Evolutionary conservation across 2,888 invertebrate genomes (phyloP).

Genomic region (Nymphalis polychloros): DNA sequence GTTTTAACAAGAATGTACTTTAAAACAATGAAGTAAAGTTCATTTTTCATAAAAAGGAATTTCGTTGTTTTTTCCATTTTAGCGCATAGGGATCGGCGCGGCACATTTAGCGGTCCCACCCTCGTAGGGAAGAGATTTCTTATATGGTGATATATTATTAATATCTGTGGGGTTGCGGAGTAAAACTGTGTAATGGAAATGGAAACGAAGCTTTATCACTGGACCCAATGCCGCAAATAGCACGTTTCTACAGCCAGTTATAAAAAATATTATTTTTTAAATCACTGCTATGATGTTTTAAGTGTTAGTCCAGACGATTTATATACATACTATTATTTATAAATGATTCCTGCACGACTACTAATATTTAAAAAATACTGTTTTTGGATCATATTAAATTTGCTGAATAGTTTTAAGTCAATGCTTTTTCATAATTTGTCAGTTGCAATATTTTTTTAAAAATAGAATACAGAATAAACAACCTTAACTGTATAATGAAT

Average conservation of each 20-base stretch:
- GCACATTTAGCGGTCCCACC: conserved; percentile 70
- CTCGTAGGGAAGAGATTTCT: conserved; percentile 74
- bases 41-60: conserved; percentile 42
- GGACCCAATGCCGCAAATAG: conserved; percentile 49
- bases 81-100: conserved; percentile 63
- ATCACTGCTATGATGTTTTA: background rate
- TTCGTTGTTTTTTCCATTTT: conserved; percentile 56
- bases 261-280: background rate
- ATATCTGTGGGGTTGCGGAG: conserved; percentile 64
- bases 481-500: too few relatives aligned
- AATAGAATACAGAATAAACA: background rate
- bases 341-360: too few relatives aligned
- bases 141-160: conserved; percentile 78
- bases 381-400: too few relatives aligned
- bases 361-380: too few relatives aligned
- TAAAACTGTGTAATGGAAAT: conserved; percentile 60
- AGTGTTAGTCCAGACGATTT: background rate
- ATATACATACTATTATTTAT: too few relatives aligned
- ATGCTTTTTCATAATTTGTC: background rate
- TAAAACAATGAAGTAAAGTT: conserved; percentile 40
- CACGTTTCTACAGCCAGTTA: conserved; percentile 17
- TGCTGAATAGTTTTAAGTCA: background rate
- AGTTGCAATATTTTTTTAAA: background rate
- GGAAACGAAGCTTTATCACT: conserved; percentile 61
- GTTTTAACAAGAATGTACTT: conserved; percentile 46